Percentiles rank a stretch among this genome's conserved stretches.
These are phyloP conservation scores for Erethizon dorsatum DNA, from an alignment of 2,797 vertebrate genomes.

Conservation along the genomic window DNA sequence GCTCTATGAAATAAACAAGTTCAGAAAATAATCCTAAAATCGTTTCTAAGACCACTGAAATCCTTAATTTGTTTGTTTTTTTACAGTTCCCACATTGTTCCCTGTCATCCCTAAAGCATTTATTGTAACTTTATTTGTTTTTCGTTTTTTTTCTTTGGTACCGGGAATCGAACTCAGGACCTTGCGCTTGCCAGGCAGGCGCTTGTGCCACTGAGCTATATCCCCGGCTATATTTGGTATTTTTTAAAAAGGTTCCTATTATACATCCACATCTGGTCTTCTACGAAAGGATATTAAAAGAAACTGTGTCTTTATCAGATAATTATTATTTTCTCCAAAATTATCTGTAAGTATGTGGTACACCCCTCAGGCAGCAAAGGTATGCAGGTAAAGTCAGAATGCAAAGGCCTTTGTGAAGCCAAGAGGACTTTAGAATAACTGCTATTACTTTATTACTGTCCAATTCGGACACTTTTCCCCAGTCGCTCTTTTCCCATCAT, in stretches of 20 bases:
- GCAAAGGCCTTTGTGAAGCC: neutral
- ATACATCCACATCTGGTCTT: constrained; percentile 17
- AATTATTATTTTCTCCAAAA: constrained; percentile 11
- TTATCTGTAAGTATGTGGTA: constrained; percentile 8
- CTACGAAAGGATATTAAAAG: constrained; percentile 38
- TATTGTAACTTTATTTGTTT: neutral
- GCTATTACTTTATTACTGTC: neutral
- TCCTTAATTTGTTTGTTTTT: constrained; percentile 35
- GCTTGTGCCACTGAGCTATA: too few relatives aligned
- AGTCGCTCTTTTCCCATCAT: neutral
- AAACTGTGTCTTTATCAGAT: neutral
- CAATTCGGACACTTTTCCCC: neutral
- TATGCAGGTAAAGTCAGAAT: constrained; percentile 11
- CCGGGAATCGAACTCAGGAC: too few relatives aligned
- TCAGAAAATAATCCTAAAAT: constrained; percentile 44
- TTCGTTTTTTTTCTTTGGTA: too few relatives aligned
- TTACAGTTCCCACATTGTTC: neutral
- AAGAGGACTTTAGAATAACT: neutral
- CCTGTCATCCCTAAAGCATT: neutral
- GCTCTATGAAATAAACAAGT: constrained; percentile 26
- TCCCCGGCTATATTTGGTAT: too few relatives aligned
- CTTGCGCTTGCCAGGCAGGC: too few relatives aligned
- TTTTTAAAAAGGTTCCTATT: constrained; percentile 32
- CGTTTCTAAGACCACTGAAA: constrained; percentile 52
- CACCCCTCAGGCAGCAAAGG: neutral